A percentile compares a stretch with the other conserved stretches of the same genome.
phyloP scores from a whole-genome alignment of 1,140 invertebrate species.

The Lepidostoma basale region DNA sequence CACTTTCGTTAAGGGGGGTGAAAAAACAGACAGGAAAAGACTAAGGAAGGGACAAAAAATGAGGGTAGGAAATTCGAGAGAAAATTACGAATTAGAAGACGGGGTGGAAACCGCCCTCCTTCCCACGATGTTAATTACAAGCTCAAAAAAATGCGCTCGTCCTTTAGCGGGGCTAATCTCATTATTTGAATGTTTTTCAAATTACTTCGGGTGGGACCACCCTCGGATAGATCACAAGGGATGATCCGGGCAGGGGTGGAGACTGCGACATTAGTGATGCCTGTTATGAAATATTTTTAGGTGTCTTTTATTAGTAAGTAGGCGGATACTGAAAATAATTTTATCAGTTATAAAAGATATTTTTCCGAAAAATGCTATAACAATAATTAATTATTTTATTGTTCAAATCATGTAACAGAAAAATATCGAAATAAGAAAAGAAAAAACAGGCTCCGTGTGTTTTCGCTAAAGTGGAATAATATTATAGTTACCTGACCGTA shows the following conservation, averaged over 20 bases:
- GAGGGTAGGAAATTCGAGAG: conserved; percentile 2
- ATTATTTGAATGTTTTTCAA: conserved; percentile 46
- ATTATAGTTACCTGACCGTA: too few species aligned
- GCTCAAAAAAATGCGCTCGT: conserved; percentile 41
- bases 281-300: too few species aligned
- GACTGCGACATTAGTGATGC: too few species aligned
- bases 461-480: too few species aligned
- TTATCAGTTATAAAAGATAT: too few species aligned
- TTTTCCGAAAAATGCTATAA: too few species aligned
- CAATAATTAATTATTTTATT: too few species aligned
- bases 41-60: background rate
- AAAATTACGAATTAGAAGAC: conserved; percentile 23
- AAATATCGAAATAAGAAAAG: too few species aligned
- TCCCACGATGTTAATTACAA: conserved; percentile 42
- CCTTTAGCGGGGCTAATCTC: conserved; percentile 39
- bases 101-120: conserved; percentile 10
- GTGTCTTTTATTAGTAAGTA: too few species aligned
- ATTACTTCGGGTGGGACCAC: conserved; percentile 36
- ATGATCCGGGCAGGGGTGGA: background rate
- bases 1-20: background rate
- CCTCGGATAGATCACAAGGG: background rate
- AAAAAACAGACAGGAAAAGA: background rate
- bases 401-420: too few species aligned
- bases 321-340: too few species aligned
- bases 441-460: too few species aligned